Percentiles rank a stretch among this genome's conserved stretches.
Evolutionary conservation across 2,797 vertebrate species (phyloP).

Genomic region (Arremon aurantiirostris): DNA sequence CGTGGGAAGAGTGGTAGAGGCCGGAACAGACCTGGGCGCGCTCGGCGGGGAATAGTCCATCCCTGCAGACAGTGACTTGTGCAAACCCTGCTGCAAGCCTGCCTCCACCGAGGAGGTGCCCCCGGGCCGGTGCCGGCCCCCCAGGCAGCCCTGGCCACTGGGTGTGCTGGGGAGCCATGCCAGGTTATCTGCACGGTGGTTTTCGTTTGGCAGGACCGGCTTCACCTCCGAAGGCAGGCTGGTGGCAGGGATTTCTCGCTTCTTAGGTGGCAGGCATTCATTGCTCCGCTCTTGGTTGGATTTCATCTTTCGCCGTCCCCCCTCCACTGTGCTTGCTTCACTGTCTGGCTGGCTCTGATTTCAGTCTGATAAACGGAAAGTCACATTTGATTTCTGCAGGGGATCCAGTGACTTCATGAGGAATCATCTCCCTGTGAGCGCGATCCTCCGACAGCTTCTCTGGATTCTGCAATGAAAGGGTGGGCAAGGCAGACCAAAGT

Average conservation of each 20-base stretch:
- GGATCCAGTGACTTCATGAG: conserved; percentile 93
- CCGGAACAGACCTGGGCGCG: conserved; percentile 78
- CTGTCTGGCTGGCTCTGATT: conserved; percentile 81
- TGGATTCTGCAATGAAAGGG: conserved; percentile 78
- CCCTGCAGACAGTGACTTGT: conserved; percentile 82
- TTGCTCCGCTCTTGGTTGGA: conserved; percentile 98
- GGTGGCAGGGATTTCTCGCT: conserved; percentile 91
- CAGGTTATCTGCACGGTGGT: conserved; percentile 87
- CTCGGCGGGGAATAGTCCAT: conserved; percentile 83
- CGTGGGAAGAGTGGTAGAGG: conserved; percentile 84
- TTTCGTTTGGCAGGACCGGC: conserved; percentile 83
- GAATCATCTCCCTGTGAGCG: conserved; percentile 96
- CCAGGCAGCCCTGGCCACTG: conserved; percentile 74
- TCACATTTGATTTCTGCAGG: conserved; percentile 89
- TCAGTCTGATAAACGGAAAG: conserved; percentile 83
- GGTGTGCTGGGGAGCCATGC: conserved; percentile 89
- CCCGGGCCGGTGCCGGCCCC: conserved; percentile 67
- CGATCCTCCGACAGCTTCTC: conserved; percentile 79
- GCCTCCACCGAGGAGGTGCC: conserved; percentile 77
- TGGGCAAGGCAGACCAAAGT: neutral
- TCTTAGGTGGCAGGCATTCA: conserved; percentile 98
- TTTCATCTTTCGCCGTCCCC: conserved; percentile 89
- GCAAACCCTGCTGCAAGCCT: conserved; percentile 82
- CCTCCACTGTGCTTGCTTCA: conserved; percentile 83
- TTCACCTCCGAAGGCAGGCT: conserved; percentile 87